Conservation (phyloP, 2,888 invertebrate genomes). For the Cheilosia grossa region DNA sequence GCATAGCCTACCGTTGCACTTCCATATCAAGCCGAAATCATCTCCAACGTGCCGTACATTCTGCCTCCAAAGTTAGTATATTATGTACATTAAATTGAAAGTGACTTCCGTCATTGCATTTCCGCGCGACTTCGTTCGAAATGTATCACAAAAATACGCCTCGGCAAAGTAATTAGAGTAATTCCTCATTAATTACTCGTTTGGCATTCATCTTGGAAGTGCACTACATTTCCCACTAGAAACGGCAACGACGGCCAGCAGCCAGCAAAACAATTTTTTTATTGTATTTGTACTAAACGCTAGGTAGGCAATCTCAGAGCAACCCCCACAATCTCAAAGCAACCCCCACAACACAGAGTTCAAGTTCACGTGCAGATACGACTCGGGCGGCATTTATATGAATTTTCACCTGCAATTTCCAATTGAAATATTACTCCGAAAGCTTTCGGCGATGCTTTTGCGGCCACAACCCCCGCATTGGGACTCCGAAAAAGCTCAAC, state of each 20-base stretch:
- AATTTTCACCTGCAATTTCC: constrained; percentile 41
- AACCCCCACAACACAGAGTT: constrained; percentile 13
- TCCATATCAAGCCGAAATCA: too few relatives aligned
- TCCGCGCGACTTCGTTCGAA: not conserved
- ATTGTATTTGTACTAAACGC: constrained; percentile 18
- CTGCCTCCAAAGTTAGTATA: too few relatives aligned
- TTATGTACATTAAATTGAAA: too few relatives aligned
- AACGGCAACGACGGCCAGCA: not conserved
- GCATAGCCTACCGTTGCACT: too few relatives aligned
- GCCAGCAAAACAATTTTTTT: not conserved
- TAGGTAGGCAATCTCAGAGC: too few relatives aligned
- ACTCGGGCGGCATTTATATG: not conserved
- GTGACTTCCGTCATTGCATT: not conserved
- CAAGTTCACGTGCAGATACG: constrained; percentile 20
- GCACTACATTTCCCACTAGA: not conserved
- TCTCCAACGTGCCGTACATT: too few relatives aligned
- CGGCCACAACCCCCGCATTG: not conserved
- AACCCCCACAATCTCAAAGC: not conserved
- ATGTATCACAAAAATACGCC: constrained; percentile 8
- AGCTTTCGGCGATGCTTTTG: constrained; percentile 21
- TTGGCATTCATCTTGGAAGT: constrained; percentile 17
- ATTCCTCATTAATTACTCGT: constrained; percentile 37
- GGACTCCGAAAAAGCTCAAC: constrained; percentile 54
- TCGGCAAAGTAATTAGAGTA: constrained; percentile 36
- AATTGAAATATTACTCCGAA: constrained; percentile 39